phyloP scores from a whole-genome alignment of 2,888 invertebrate genomes.

The Brachypalpus laphriformis region DNA sequence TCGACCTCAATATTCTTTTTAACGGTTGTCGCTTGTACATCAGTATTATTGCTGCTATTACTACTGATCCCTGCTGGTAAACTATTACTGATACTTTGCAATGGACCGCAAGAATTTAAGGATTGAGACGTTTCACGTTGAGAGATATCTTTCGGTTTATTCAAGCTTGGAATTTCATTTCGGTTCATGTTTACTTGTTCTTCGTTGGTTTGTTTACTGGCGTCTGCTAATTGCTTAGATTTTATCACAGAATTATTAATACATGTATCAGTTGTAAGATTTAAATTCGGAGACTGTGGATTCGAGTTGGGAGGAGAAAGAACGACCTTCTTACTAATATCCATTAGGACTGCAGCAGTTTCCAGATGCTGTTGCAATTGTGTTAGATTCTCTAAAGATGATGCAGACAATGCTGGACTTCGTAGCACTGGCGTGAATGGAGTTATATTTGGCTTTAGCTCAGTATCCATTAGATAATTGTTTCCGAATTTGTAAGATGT shows the following conservation, averaged over 20 bases:
- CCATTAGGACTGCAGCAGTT: constrained; percentile 83
- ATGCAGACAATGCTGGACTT: constrained; percentile 37
- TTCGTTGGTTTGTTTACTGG: constrained; percentile 75
- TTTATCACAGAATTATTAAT: constrained; percentile 83
- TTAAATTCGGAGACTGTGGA: constrained; percentile 80
- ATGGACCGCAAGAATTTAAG: constrained; percentile 56
- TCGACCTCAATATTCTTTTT: constrained; percentile 52
- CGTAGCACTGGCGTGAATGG: constrained; percentile 32
- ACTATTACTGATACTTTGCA: constrained; percentile 56
- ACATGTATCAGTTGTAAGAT: constrained; percentile 79
- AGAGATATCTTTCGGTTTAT: constrained; percentile 38
- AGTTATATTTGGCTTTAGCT: constrained; percentile 51
- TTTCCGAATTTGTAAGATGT: constrained; percentile 36
- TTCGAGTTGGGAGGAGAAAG: constrained; percentile 82
- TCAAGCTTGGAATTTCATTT: constrained; percentile 45
- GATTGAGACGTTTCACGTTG: constrained; percentile 63
- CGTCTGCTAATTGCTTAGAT: constrained; percentile 80
- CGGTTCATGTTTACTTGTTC: constrained; percentile 40
- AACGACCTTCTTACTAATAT: constrained; percentile 83
- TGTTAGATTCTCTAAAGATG: constrained; percentile 76
- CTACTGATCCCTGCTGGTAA: constrained; percentile 55
- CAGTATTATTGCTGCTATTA: constrained; percentile 33
- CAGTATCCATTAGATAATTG: constrained; percentile 30
- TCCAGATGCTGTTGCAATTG: constrained; percentile 82
- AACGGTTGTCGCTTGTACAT: constrained; percentile 36